A percentile compares a stretch with the other conserved stretches of the same genome.
These are phyloP conservation scores for Cydia amplana DNA, from an alignment of 1,140 invertebrate species.

Conservation along the genomic window DNA sequence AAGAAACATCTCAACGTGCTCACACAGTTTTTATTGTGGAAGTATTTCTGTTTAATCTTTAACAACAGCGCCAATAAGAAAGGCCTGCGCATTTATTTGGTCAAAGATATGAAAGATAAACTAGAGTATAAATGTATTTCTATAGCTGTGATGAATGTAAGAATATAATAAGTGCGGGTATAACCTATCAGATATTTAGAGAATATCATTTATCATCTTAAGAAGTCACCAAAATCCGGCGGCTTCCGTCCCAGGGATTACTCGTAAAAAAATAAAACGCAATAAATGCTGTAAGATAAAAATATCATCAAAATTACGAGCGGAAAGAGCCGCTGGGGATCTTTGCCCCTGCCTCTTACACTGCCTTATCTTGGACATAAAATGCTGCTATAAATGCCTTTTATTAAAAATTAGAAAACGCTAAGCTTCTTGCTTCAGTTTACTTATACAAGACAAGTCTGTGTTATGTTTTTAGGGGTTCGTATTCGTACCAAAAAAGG, in stretches of 20 bases:
- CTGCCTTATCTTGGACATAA: conserved; percentile 41
- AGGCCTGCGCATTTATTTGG: neutral
- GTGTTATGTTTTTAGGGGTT: neutral
- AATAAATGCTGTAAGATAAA: conserved; percentile 58
- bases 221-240: conserved; percentile 37
- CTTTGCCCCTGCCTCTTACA: conserved; percentile 39
- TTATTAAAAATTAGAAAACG: conserved; percentile 33
- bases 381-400: conserved; percentile 38
- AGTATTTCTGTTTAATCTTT: too few species aligned
- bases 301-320: conserved; percentile 58
- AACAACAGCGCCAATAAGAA: too few species aligned
- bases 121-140: neutral
- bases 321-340: conserved; percentile 41
- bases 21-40: too few species aligned
- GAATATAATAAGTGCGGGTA: neutral
- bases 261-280: conserved; percentile 52
- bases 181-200: conserved; percentile 1
- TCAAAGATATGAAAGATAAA: neutral
- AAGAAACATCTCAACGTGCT: too few species aligned
- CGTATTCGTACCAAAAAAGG: too few species aligned
- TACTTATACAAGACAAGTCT: neutral
- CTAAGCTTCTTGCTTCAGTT: neutral
- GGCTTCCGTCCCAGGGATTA: conserved; percentile 32
- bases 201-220: conserved; percentile 40
- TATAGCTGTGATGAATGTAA: neutral